phyloP scores from a whole-genome alignment of 2,888 invertebrate species.

The Ferrisia virgata region DNA sequence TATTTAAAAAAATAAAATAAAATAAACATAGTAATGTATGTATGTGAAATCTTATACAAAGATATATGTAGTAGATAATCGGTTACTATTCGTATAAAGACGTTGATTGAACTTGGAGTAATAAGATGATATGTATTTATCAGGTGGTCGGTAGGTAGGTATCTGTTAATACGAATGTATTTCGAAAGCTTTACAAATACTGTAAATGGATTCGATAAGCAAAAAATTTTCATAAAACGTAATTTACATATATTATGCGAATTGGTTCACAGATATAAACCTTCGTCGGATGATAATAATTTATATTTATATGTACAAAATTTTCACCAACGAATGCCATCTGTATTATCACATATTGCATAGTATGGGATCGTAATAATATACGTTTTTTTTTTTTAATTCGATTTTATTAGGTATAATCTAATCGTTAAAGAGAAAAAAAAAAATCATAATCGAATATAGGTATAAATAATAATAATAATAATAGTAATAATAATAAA shows the following conservation, averaged over 20 bases:
- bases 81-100: conserved; percentile 6
- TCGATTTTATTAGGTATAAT: too few species aligned
- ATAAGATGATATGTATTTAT: background rate
- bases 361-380: background rate
- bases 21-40: too few species aligned
- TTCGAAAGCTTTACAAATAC: background rate
- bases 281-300: background rate
- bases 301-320: background rate
- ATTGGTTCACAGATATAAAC: conserved; percentile 1
- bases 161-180: too few species aligned
- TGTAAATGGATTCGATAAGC: too few species aligned
- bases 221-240: background rate
- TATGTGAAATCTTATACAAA: conserved; percentile 1
- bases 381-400: too few species aligned
- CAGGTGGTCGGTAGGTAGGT: too few species aligned
- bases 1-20: conserved; percentile 23
- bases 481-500: background rate
- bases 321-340: background rate
- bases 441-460: conserved; percentile 10
- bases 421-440: too few species aligned
- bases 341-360: conserved; percentile 6
- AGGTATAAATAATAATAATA: background rate
- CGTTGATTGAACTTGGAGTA: too few species aligned
- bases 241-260: background rate
- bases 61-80: background rate